Percentiles rank a stretch among this genome's conserved stretches.
phyloP scores from a whole-genome alignment of 2,113 vertebrate species.

The rat (Rattus norvegicus) region DNA sequence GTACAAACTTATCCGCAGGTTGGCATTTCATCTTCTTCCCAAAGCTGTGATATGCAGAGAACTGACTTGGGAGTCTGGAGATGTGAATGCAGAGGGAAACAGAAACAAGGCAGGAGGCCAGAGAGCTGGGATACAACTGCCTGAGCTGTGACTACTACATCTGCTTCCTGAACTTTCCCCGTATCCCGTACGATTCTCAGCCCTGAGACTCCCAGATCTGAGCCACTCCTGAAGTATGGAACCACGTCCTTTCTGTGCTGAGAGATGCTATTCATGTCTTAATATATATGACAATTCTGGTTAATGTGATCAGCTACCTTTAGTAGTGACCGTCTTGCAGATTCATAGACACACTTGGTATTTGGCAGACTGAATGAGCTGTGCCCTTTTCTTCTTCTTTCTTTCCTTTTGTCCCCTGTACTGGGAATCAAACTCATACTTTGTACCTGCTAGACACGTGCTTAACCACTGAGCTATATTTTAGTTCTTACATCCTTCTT shows the following conservation, averaged over 20 bases:
- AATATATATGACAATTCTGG: background rate
- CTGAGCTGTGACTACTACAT: background rate
- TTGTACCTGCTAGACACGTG: background rate
- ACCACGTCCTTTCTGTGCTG: background rate
- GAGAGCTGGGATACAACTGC: rapidly evolving
- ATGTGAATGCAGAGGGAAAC: background rate
- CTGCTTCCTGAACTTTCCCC: background rate
- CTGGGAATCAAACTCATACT: background rate
- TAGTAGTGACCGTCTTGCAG: background rate
- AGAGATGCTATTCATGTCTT: background rate
- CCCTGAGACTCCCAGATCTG: background rate
- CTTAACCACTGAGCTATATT: background rate
- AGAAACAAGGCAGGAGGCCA: background rate
- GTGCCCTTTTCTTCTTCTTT: background rate
- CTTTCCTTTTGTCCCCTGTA: background rate
- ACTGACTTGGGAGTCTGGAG: background rate
- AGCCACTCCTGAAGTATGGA: background rate
- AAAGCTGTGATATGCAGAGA: background rate
- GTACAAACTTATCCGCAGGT: rapidly evolving
- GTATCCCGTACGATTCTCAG: too few relatives aligned
- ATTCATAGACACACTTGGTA: background rate
- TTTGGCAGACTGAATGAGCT: background rate
- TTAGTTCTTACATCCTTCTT: background rate
- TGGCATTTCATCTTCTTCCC: background rate
- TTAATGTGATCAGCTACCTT: background rate